Evolutionary conservation across 2,888 invertebrate species (phyloP).

Genomic region (Lysandra bellargus): DNA sequence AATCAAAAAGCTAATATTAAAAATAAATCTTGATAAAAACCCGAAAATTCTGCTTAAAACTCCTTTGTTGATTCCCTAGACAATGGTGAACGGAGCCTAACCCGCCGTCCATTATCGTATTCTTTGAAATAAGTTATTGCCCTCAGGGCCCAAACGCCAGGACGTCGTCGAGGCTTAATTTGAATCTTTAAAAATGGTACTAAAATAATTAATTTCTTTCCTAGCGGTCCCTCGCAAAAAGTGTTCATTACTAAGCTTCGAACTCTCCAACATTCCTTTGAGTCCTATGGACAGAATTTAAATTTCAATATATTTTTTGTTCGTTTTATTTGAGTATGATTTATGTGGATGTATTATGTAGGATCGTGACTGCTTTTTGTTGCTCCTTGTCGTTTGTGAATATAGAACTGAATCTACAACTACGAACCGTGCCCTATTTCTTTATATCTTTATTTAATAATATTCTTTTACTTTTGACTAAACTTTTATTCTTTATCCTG

Average conservation of each 20-base stretch:
- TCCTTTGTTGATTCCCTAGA: constrained; percentile 11
- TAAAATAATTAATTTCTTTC: constrained; percentile 39
- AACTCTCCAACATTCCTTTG: constrained; percentile 27
- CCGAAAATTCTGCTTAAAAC: background rate
- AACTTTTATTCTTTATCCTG: background rate
- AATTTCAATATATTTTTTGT: constrained; percentile 28
- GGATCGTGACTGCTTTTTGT: constrained; percentile 9
- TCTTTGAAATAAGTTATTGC: constrained; percentile 33
- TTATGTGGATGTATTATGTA: constrained; percentile 26
- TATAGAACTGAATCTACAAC: constrained; percentile 3
- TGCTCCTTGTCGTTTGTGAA: constrained; percentile 11
- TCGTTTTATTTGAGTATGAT: constrained; percentile 16
- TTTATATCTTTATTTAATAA: background rate
- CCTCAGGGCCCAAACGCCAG: constrained; percentile 23
- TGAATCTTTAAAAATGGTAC: constrained; percentile 39
- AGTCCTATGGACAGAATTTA: constrained; percentile 23
- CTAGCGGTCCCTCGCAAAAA: constrained; percentile 33
- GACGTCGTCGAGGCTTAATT: constrained; percentile 36
- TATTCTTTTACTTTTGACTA: background rate
- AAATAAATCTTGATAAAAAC: constrained; percentile 1
- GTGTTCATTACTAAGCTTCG: constrained; percentile 36
- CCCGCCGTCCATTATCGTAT: constrained; percentile 28
- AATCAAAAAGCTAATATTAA: background rate
- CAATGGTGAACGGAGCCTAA: constrained; percentile 22
- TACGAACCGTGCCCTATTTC: background rate